Base-by-base conservation (phyloP, 64 coral and sea anemone species). In the Trachythela sp. region DNA sequence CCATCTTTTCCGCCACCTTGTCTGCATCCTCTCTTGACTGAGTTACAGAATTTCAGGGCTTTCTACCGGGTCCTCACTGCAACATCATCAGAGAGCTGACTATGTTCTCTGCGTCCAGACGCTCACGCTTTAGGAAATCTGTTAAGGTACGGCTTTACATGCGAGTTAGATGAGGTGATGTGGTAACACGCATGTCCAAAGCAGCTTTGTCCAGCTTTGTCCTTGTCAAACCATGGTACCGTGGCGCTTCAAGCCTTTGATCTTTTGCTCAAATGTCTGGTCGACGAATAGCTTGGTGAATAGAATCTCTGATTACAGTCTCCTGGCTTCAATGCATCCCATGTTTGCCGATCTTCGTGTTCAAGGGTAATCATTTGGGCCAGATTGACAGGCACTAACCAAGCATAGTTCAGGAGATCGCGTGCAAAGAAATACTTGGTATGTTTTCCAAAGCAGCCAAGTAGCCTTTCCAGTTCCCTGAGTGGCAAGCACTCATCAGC, bases 141-240 rank as follows among this genome's bases (percentile, higher is more conserved):
- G 71, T 77, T 77, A n/a, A 77, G 32, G 71, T 77, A 77, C 71
- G 2, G 36, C n/a, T 77, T 77, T 10, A 90, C 89, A 85, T 90
- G 14, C 38, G 83, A 83, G 89, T 50, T n/a, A 90, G 56, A 85
- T 90, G 89, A 39, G 83, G 89, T 85, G 89, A 51, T 39, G 54
- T 85, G 83, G 59, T 85, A 85, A 90, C 75, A 40, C 85, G 89
- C 35, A 31, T 17, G 83, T 90, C 48, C 52, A 90, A 51, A 40
- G 40, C 89, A 83, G 83, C 49, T 90, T 90, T 49, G 49, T 85
- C 83, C n/a, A n/a, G n/a, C n/a, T n/a, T 85, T 90, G 89, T 70
- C 48, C 85, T 70, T 85, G 80, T 77, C 88, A 68, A 20, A 83
- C 88, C 88, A 89, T 89, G 45, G 70, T 68, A 29, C 88, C 71